A percentile compares a stretch with the other conserved stretches of the same genome.
These are phyloP conservation scores for Celastrina argiolus DNA, from an alignment of 2,888 invertebrate genomes.

Conservation along the genomic window DNA sequence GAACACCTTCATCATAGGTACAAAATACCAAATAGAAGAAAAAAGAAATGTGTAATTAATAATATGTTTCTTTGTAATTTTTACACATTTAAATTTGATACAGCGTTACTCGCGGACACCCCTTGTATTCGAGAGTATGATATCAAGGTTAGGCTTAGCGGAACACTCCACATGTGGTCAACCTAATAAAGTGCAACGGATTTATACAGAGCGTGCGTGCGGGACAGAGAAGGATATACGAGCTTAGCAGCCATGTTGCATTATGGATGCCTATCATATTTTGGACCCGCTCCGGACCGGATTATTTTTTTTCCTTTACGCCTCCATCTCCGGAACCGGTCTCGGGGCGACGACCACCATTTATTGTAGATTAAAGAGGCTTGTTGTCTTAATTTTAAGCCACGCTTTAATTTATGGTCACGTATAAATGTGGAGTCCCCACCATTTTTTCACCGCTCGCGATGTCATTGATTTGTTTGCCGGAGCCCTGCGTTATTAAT, in stretches of 20 bases:
- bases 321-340: constrained; percentile 73
- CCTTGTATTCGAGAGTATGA: constrained; percentile 70
- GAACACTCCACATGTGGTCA: constrained; percentile 79
- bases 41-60: neutral
- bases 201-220: constrained; percentile 45
- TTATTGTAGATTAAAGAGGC: constrained; percentile 79
- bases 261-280: constrained; percentile 79
- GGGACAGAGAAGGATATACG: constrained; percentile 59
- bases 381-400: constrained; percentile 79
- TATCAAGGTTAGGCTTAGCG: constrained; percentile 78
- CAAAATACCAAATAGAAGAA: neutral
- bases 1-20: neutral
- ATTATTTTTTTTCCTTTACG: constrained; percentile 74
- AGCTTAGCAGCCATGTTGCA: constrained; percentile 78
- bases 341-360: constrained; percentile 72
- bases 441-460: constrained; percentile 65
- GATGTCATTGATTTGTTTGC: constrained; percentile 70
- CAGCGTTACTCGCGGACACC: constrained; percentile 40
- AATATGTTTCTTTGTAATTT: constrained; percentile 27
- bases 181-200: constrained; percentile 72
- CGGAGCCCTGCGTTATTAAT: constrained; percentile 61
- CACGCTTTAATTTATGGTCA: constrained; percentile 74
- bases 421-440: constrained; percentile 69
- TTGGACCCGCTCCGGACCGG: constrained; percentile 75
- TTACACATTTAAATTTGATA: constrained; percentile 19